phyloP scores from a whole-genome alignment of 2,888 invertebrate species.

The Synergus laeviventris region DNA sequence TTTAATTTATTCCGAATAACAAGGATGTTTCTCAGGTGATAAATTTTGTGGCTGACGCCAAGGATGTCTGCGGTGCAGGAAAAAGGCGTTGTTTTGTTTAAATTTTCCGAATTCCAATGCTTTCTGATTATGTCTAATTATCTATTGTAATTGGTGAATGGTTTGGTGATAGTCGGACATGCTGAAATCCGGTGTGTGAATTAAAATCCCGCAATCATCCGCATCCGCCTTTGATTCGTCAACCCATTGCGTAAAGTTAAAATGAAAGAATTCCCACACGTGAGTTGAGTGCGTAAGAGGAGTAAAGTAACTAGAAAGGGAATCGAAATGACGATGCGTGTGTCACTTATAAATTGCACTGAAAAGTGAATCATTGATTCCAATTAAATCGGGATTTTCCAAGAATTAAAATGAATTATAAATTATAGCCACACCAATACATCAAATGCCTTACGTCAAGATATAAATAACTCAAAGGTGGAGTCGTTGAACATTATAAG shows the following conservation, averaged over 20 bases:
- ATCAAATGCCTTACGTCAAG: constrained; percentile 1
- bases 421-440: neutral
- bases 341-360: neutral
- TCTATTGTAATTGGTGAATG: neutral
- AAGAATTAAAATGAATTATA: neutral
- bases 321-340: constrained; percentile 43
- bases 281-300: constrained; percentile 46
- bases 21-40: neutral
- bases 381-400: neutral
- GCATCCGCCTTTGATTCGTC: constrained; percentile 62
- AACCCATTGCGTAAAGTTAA: constrained; percentile 55
- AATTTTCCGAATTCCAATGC: no score
- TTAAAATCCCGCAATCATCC: constrained; percentile 25
- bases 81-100: no score
- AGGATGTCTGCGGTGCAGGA: no score
- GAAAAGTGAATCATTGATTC: constrained; percentile 21
- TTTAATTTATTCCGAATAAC: constrained; percentile 27
- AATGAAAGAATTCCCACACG: constrained; percentile 51
- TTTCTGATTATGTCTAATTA: no score
- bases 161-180: neutral
- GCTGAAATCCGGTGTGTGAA: neutral
- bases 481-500: constrained; percentile 25
- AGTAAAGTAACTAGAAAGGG: constrained; percentile 42
- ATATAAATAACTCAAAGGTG: constrained; percentile 17
- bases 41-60: neutral